Evolutionary conservation across 2,888 invertebrate genomes (phyloP).

Genomic region (Mythimna vitellina): DNA sequence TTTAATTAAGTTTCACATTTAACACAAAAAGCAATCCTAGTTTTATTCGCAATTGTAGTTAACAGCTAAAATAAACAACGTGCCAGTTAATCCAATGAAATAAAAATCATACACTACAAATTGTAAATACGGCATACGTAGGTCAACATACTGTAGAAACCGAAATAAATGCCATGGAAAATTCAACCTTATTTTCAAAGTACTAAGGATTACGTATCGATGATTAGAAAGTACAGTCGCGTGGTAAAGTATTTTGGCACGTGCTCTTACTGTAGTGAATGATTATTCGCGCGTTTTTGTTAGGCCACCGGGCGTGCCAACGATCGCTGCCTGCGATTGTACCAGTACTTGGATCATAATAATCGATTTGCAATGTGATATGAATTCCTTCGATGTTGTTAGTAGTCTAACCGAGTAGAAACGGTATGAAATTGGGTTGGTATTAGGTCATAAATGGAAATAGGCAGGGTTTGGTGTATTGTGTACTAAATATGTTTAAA

Average conservation of each 20-base stretch:
- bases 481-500: conserved; percentile 2
- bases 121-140: conserved; percentile 56
- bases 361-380: conserved; percentile 76
- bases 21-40: conserved; percentile 39
- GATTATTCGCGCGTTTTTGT: conserved; percentile 68
- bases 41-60: conserved; percentile 43
- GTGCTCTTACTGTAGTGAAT: conserved; percentile 63
- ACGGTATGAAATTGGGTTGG: conserved; percentile 54
- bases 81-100: conserved; percentile 57
- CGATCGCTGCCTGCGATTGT: conserved; percentile 68
- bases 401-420: conserved; percentile 61
- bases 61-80: conserved; percentile 54
- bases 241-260: conserved; percentile 65
- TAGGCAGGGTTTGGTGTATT: conserved; percentile 23
- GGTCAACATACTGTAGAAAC: conserved; percentile 17
- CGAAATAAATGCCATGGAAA: conserved; percentile 22
- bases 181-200: conserved; percentile 13
- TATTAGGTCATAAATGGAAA: conserved; percentile 56
- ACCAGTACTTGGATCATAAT: conserved; percentile 73
- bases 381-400: conserved; percentile 72
- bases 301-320: conserved; percentile 64
- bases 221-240: conserved; percentile 31
- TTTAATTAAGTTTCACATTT: conserved; percentile 42
- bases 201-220: conserved; percentile 5
- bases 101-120: conserved; percentile 60